phyloP scores from a whole-genome alignment of 1,140 invertebrate species.

The Scaptomyza montana region DNA sequence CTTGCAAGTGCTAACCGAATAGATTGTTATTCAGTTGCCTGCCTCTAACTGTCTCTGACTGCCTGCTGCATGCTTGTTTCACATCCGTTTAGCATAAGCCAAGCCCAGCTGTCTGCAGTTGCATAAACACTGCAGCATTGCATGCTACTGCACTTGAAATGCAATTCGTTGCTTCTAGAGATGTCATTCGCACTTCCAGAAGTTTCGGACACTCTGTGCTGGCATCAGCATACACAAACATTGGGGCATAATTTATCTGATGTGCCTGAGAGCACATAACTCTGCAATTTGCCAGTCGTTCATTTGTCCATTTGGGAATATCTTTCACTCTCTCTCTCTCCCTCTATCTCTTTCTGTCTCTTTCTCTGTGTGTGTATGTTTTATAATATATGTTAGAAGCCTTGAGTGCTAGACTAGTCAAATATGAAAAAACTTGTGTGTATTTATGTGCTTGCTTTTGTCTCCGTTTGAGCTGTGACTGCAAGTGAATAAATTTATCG shows the following conservation, averaged over 20 bases:
- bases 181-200: constrained; percentile 37
- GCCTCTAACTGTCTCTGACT: neutral
- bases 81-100: constrained; percentile 39
- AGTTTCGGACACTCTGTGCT: neutral
- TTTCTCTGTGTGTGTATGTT: constrained; percentile 2
- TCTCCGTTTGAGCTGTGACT: constrained; percentile 5
- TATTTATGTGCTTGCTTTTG: constrained; percentile 6
- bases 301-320: constrained; percentile 47
- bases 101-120: constrained; percentile 33
- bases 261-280: constrained; percentile 40
- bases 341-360: neutral
- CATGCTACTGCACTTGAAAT: too few relatives aligned
- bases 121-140: constrained; percentile 4
- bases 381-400: constrained; percentile 12
- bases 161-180: constrained; percentile 21
- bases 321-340: neutral
- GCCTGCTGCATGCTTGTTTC: neutral
- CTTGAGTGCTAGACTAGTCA: too few relatives aligned
- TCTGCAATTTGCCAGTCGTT: constrained; percentile 50
- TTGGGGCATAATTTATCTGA: constrained; percentile 48
- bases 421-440: constrained; percentile 13
- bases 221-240: constrained; percentile 17
- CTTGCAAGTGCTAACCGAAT: constrained; percentile 19
- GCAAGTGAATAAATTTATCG: constrained; percentile 7
- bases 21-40: constrained; percentile 13